Percentiles rank a stretch among this genome's conserved stretches.
Conservation (phyloP, 1,140 invertebrate species). For the Hetaerina americana region DNA sequence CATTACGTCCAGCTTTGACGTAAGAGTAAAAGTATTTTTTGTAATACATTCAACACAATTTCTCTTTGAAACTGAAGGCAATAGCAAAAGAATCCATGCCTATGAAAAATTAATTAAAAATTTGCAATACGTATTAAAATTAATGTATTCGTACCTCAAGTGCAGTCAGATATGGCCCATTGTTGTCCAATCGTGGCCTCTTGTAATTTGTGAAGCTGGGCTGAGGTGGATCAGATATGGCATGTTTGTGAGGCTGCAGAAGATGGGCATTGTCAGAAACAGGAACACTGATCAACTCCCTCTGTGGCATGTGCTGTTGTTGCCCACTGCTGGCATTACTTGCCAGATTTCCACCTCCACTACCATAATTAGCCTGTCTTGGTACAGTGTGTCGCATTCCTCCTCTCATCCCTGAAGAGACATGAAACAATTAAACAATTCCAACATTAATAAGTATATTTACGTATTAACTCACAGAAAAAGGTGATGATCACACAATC, state of each 20-base stretch:
- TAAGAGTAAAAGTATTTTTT: too few species aligned
- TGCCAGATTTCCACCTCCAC: not conserved
- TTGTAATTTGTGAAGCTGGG: not conserved
- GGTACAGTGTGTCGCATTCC: not conserved
- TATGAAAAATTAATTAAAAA: too few species aligned
- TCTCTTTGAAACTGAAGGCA: too few species aligned
- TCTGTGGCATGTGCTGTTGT: constrained; percentile 13
- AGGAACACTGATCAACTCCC: constrained; percentile 32
- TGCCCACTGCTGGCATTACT: constrained; percentile 6
- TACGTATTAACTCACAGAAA: too few species aligned
- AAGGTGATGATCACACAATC: too few species aligned
- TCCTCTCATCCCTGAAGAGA: constrained; percentile 5
- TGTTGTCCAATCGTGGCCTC: not conserved
- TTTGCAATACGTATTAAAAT: not conserved
- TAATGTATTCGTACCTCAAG: not conserved
- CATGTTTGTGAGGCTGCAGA: not conserved
- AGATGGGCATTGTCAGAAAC: constrained; percentile 14
- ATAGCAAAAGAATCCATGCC: too few species aligned
- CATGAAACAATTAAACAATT: not conserved
- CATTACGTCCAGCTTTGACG: too few species aligned
- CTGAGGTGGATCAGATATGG: not conserved
- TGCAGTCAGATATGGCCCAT: not conserved
- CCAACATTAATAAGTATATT: too few species aligned
- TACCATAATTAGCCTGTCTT: not conserved
- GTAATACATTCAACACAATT: too few species aligned